phyloP scores from a whole-genome alignment of 2,113 vertebrate genomes.

The Archocentrus centrarchus region DNA sequence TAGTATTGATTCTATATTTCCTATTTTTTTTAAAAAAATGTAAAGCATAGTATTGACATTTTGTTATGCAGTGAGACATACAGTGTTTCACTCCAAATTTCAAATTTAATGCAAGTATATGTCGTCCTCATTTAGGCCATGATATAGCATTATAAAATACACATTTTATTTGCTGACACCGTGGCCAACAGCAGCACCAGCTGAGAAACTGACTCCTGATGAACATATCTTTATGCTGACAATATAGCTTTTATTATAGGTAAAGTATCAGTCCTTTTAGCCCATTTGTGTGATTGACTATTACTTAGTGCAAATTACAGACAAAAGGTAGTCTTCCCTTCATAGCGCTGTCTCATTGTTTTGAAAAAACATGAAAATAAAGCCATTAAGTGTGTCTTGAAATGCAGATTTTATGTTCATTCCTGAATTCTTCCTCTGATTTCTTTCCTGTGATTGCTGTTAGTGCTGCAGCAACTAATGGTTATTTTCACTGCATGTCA shows the following conservation, averaged over 20 bases:
- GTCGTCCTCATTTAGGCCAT: neutral
- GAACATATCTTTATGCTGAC: neutral
- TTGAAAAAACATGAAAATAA: slow-evolving; percentile 5
- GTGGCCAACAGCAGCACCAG: neutral
- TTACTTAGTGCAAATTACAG: too few relatives aligned
- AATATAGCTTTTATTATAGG: neutral
- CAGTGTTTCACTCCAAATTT: neutral
- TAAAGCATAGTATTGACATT: neutral
- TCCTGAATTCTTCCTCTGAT: neutral
- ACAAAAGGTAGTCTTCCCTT: neutral
- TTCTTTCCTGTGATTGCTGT: neutral
- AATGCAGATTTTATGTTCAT: neutral
- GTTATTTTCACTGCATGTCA: neutral
- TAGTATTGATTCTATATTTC: neutral
- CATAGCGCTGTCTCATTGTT: slow-evolving; percentile 6
- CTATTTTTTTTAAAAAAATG: neutral
- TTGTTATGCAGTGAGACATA: neutral
- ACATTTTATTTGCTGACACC: neutral
- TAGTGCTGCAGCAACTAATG: neutral
- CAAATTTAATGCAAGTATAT: neutral
- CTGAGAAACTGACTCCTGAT: neutral
- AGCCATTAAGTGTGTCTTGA: neutral
- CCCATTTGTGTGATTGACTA: neutral
- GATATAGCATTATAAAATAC: neutral
- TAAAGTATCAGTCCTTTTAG: neutral